Evolutionary conservation across 2,888 invertebrate genomes (phyloP).

Genomic region (Rhagonycha lutea): DNA sequence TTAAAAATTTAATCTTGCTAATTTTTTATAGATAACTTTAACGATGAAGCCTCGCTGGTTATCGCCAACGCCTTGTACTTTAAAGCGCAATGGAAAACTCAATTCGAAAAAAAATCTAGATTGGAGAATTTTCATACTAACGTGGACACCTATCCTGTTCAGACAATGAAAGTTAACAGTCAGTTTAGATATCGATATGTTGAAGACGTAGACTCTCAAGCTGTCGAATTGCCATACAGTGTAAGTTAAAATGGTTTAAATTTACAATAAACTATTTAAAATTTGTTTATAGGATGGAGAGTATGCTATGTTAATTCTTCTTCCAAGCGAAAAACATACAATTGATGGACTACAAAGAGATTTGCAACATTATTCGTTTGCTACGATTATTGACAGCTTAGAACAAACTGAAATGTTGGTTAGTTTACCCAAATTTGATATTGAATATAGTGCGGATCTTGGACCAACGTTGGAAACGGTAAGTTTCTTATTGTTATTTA

Average conservation of each 20-base stretch:
- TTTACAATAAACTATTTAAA: not conserved
- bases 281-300: conserved; percentile 57
- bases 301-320: conserved; percentile 66
- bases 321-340: conserved; percentile 61
- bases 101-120: conserved; percentile 63
- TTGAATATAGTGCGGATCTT: conserved; percentile 62
- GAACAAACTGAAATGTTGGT: conserved; percentile 59
- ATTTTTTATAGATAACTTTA: conserved; percentile 56
- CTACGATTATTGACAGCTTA: conserved; percentile 56
- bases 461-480: conserved; percentile 57
- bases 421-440: conserved; percentile 64
- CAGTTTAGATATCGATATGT: conserved; percentile 65
- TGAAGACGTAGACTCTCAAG: conserved; percentile 67
- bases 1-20: not conserved
- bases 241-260: conserved; percentile 54
- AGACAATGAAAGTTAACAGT: conserved; percentile 71
- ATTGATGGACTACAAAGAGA: conserved; percentile 60
- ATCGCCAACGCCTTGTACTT: conserved; percentile 79
- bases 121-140: conserved; percentile 66
- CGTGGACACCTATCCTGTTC: conserved; percentile 63
- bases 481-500: conserved; percentile 43
- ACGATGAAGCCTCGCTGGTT: conserved; percentile 64
- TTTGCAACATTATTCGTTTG: conserved; percentile 60
- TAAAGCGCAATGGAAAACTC: conserved; percentile 75
- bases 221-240: conserved; percentile 75